Evolutionary conservation across 2,888 invertebrate genomes (phyloP), one percentile per base, ranked within the genome.

Genomic region (Erynnis tages): DNA sequence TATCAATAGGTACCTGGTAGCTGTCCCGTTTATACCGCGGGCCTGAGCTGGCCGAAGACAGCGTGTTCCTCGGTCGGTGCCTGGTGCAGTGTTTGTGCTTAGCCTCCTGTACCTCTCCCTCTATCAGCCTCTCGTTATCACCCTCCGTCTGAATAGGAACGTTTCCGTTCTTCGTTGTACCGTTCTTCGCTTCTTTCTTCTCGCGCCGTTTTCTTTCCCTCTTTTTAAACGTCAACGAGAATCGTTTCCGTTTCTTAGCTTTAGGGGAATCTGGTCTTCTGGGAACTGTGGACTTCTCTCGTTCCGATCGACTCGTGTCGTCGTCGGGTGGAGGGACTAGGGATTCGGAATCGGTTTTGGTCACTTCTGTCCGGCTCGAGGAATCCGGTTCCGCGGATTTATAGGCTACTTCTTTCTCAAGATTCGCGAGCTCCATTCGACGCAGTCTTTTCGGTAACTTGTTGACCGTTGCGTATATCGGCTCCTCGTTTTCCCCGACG

Each of bases 1-100:
- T 35, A 35, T 27, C 61, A 52, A 46, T 40, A 29, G 46, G 44
- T 49, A 90, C 90, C 89, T 90, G 90, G 69, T 90, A 90, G 62
- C 90, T 90, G 66, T 90, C 90, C 80, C 88, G 86, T 80, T 88
- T 88, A 65, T 85, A 88, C 29, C 89, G 85, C 81, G 88, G 86
- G 76, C 88, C 84, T 55, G 87, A 84, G 65, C 85, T 85, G 11
- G 86, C 80, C 0, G 88, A 84, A 2, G 88, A 83, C 72, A 83
- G 56, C 5, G 86, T 84, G 61, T 82, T 85, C 60, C 88, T 67
- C 35, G 85, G 80, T 29, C 73, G 71, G 37, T 87, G 84, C 38
- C 84, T 67, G 48, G 68, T 76, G 65, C 88, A 85, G 55, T 75
- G 81, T 60, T 82, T 82, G 53, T 69, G 78, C 63, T 86, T 86